Conservation (phyloP, 2,888 invertebrate species). For the Philaethria dido region DNA sequence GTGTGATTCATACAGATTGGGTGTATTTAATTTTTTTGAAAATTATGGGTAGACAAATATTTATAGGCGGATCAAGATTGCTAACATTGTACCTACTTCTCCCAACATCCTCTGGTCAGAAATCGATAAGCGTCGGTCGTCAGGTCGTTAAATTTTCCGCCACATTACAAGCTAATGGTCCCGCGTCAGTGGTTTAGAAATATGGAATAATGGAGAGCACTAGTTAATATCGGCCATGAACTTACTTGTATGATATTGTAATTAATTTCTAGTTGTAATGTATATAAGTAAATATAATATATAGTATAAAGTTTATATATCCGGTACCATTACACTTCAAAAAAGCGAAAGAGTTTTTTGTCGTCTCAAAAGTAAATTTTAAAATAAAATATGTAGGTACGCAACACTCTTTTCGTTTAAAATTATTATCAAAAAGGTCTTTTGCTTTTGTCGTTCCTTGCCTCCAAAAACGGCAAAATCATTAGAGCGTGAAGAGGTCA, state of each 20-base stretch:
- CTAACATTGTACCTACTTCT: background rate
- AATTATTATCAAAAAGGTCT: slow-evolving; percentile 6
- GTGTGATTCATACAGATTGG: too few relatives aligned
- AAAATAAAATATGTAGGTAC: background rate
- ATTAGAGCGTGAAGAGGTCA: slow-evolving; percentile 24
- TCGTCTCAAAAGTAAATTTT: background rate
- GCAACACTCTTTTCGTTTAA: background rate
- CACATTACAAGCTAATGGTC: slow-evolving; percentile 20
- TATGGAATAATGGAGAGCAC: slow-evolving; percentile 13
- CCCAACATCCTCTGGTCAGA: background rate
- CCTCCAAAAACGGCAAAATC: slow-evolving; percentile 11
- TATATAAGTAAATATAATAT: too few relatives aligned
- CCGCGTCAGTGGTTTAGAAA: slow-evolving; percentile 12
- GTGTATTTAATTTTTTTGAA: too few relatives aligned
- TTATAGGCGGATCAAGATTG: background rate
- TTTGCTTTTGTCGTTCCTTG: background rate
- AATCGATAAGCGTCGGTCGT: slow-evolving; percentile 18
- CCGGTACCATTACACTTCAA: too few relatives aligned
- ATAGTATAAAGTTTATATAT: too few relatives aligned
- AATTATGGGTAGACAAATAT: too few relatives aligned
- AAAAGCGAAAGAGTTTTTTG: background rate
- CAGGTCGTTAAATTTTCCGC: slow-evolving; percentile 23
- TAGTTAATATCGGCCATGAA: slow-evolving; percentile 8
- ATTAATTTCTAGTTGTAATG: slow-evolving; percentile 6
- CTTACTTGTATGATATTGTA: background rate